phyloP scores from a whole-genome alignment of 2,888 invertebrate genomes.

The Phyllotreta cruciferae region DNA sequence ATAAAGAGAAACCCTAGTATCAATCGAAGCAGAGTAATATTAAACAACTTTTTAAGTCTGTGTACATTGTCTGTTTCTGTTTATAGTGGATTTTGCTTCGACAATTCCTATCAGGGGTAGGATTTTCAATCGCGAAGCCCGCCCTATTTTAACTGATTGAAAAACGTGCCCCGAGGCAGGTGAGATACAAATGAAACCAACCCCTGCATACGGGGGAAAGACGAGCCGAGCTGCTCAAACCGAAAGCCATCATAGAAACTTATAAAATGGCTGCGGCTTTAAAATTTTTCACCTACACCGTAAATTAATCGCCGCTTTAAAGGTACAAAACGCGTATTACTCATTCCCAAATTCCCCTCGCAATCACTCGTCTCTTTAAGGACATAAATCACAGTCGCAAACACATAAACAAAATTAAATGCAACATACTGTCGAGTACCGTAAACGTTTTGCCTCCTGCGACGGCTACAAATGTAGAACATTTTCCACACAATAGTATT shows the following conservation, averaged over 20 bases:
- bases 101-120: slow-evolving; percentile 34
- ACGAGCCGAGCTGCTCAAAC: slow-evolving; percentile 48
- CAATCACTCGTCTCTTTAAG: slow-evolving; percentile 23
- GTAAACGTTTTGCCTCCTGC: slow-evolving; percentile 42
- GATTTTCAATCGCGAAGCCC: slow-evolving; percentile 28
- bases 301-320: too few species aligned
- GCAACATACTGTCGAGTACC: slow-evolving; percentile 52
- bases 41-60: slow-evolving; percentile 43
- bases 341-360: too few species aligned
- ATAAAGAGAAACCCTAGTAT: slow-evolving; percentile 7
- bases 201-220: slow-evolving; percentile 42
- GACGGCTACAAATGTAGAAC: slow-evolving; percentile 48
- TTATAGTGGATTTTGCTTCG: slow-evolving; percentile 37
- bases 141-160: slow-evolving; percentile 49
- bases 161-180: slow-evolving; percentile 52
- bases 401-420: slow-evolving; percentile 47
- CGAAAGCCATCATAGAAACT: slow-evolving; percentile 47
- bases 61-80: slow-evolving; percentile 41
- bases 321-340: too few species aligned
- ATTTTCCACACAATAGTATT: slow-evolving; percentile 42
- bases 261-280: slow-evolving; percentile 45
- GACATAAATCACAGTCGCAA: slow-evolving; percentile 31
- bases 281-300: not conserved
- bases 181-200: slow-evolving; percentile 46
- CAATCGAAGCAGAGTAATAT: slow-evolving; percentile 24